phyloP scores from a whole-genome alignment of 1,140 invertebrate species.

The Pissodes strobi region DNA sequence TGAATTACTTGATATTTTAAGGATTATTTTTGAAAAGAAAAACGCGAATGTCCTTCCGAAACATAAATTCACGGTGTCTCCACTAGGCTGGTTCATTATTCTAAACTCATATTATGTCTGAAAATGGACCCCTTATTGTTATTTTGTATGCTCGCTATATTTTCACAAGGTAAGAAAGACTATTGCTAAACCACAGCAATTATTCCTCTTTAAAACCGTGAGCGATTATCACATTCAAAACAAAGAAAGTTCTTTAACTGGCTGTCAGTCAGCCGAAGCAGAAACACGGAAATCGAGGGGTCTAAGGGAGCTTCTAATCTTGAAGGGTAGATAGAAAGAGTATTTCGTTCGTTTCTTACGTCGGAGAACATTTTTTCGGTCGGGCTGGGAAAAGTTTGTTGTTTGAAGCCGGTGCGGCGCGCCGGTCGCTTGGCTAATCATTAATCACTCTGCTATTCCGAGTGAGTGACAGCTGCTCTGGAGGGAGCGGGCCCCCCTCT shows the following conservation, averaged over 20 bases:
- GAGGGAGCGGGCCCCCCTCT: constrained; percentile 36
- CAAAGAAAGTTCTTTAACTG: constrained; percentile 40
- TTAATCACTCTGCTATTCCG: constrained; percentile 67
- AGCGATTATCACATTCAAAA: constrained; percentile 35
- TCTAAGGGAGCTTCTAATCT: constrained; percentile 45
- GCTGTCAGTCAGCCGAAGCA: constrained; percentile 32
- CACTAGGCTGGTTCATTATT: too few species aligned
- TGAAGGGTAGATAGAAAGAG: constrained; percentile 56
- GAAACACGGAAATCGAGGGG: constrained; percentile 29
- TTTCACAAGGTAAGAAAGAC: too few species aligned
- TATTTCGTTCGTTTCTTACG: constrained; percentile 61
- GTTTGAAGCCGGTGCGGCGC: constrained; percentile 63
- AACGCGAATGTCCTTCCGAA: too few species aligned
- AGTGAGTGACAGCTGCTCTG: constrained; percentile 63
- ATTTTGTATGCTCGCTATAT: too few species aligned
- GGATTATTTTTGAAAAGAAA: too few species aligned
- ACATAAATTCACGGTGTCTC: too few species aligned
- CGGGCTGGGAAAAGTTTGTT: constrained; percentile 67
- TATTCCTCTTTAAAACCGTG: too few species aligned
- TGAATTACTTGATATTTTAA: too few species aligned
- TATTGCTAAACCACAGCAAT: too few species aligned
- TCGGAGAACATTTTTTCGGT: constrained; percentile 58
- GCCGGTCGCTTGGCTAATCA: constrained; percentile 56
- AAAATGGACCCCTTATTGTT: too few species aligned
- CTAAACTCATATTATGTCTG: too few species aligned